Evolutionary conservation across 2,113 vertebrate species (phyloP).

Genomic region (Nyctereutes procyonoides): DNA sequence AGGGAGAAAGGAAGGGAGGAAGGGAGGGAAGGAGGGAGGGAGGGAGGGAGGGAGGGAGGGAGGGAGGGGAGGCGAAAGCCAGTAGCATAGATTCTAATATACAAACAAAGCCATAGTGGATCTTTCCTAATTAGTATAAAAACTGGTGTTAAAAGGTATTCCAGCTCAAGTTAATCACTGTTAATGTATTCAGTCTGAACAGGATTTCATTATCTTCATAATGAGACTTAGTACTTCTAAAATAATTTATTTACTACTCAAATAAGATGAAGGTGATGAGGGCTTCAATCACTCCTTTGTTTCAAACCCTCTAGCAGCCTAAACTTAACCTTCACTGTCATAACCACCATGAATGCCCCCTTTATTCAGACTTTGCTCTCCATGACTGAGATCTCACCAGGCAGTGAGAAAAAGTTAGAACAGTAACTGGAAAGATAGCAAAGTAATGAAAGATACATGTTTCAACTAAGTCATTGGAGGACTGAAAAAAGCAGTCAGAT

Average conservation of each 20-base stretch:
- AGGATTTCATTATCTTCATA: not conserved
- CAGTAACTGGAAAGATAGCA: not conserved
- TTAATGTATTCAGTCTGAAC: not conserved
- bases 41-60: not conserved
- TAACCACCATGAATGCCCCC: not conserved
- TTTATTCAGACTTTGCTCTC: not conserved
- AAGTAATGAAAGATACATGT: slow-evolving; percentile 50
- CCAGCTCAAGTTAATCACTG: not conserved
- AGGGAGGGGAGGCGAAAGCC: not conserved
- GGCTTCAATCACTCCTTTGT: slow-evolving; percentile 49
- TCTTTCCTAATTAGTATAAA: slow-evolving; percentile 51
- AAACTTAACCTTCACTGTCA: not conserved
- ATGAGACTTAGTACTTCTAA: slow-evolving; percentile 37
- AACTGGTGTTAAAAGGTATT: not conserved
- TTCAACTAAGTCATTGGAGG: not conserved
- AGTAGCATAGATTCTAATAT: not conserved
- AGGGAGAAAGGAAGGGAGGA: not conserved
- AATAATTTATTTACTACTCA: slow-evolving; percentile 58
- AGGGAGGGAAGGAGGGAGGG: not conserved
- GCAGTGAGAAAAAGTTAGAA: slow-evolving; percentile 5
- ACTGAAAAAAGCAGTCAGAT: not conserved
- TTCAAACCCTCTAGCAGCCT: not conserved
- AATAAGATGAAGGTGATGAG: not conserved
- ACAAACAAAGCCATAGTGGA: not conserved
- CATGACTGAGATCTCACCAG: not conserved